A percentile compares a stretch with the other conserved stretches of the same genome.
Conservation (phyloP, 37 sponge, comb jelly and placozoan genomes). For the Hexactinellida sp. region DNA sequence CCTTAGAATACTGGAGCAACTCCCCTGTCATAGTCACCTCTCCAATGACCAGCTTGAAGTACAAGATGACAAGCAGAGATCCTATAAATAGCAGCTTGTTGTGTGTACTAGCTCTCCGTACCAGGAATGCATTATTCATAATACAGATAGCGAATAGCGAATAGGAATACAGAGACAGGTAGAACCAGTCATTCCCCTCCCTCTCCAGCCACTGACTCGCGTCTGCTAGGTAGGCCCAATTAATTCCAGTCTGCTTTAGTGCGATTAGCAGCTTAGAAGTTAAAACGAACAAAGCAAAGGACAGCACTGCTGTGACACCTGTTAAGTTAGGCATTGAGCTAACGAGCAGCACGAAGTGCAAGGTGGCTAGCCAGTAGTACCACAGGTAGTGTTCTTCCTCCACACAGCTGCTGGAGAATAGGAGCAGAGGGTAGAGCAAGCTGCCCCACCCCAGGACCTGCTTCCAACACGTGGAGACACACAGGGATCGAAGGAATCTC, state of each 20-base stretch:
- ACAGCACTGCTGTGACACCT: background rate
- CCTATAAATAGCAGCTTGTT: background rate
- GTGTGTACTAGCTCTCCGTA: background rate
- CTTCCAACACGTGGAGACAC: background rate
- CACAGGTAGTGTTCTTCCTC: slow-evolving; percentile 22
- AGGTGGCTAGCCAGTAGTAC: slow-evolving; percentile 7
- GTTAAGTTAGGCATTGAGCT: background rate
- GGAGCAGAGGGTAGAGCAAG: background rate
- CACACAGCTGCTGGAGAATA: slow-evolving; percentile 23
- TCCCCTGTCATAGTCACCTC: background rate
- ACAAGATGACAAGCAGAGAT: background rate
- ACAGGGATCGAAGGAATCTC: background rate
- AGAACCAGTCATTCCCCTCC: background rate
- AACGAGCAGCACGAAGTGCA: background rate
- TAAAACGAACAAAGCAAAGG: background rate
- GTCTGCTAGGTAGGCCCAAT: slow-evolving; percentile 17
- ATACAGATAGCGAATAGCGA: background rate
- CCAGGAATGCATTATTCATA: background rate
- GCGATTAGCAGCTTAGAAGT: background rate
- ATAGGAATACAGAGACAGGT: background rate
- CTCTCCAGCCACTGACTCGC: background rate
- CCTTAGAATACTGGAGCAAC: background rate
- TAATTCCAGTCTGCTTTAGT: slow-evolving; percentile 12
- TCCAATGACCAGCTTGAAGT: background rate
- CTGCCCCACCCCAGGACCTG: background rate